A percentile compares a stretch with the other conserved stretches of the same genome.
phyloP scores from a whole-genome alignment of 2,113 vertebrate genomes.

The Callipepla californica region DNA sequence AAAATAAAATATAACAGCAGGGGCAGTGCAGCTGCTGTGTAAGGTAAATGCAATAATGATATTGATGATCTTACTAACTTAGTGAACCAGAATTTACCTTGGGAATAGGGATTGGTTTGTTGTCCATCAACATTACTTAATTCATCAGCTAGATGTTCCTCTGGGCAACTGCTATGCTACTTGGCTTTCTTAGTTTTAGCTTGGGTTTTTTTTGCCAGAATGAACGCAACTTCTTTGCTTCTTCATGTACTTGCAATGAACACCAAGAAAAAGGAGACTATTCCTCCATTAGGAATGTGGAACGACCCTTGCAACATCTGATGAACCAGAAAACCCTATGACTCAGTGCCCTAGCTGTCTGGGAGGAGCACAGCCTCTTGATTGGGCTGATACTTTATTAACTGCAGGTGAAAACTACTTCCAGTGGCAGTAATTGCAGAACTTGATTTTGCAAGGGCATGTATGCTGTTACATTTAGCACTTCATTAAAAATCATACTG shows the following conservation, averaged over 20 bases:
- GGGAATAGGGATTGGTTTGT: constrained; percentile 69
- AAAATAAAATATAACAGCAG: constrained; percentile 41
- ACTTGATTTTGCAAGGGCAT: neutral
- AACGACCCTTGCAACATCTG: neutral
- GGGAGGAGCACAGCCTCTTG: neutral
- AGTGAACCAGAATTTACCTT: constrained; percentile 64
- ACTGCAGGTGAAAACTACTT: neutral
- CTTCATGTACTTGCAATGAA: constrained; percentile 22
- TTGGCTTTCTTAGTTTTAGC: constrained; percentile 47
- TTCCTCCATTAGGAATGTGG: neutral
- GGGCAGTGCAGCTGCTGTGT: neutral
- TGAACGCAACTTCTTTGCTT: constrained; percentile 48
- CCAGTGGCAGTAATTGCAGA: neutral
- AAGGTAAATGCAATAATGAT: constrained; percentile 44
- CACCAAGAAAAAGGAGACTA: neutral
- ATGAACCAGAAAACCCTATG: neutral
- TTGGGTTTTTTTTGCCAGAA: neutral
- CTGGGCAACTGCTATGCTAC: constrained; percentile 45
- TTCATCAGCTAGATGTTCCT: constrained; percentile 68
- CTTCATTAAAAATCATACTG: neutral
- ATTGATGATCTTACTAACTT: constrained; percentile 68
- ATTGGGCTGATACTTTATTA: neutral
- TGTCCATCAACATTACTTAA: constrained; percentile 68
- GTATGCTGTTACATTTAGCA: neutral
- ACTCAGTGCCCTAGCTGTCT: neutral